A percentile compares a stretch with the other conserved stretches of the same genome.
These are phyloP conservation scores for Lapara coniferarum DNA, from an alignment of 2,888 invertebrate species.

Conservation along the genomic window DNA sequence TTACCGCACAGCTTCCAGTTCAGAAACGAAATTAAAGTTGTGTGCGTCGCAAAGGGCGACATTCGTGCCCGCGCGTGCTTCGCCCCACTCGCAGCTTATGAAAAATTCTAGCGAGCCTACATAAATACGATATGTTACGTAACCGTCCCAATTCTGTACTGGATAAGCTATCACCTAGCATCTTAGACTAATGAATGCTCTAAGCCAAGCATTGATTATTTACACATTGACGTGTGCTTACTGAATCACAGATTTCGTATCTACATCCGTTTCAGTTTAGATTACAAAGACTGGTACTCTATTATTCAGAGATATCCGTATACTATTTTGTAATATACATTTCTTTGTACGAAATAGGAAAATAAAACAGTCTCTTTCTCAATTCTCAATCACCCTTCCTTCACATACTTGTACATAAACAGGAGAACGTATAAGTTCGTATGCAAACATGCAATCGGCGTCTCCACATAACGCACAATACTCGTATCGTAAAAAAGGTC, in stretches of 20 bases:
- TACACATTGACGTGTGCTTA: background rate
- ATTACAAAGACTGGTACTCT: background rate
- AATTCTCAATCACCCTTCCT: background rate
- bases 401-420: background rate
- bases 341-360: background rate
- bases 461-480: slow-evolving; percentile 33
- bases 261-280: background rate
- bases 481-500: slow-evolving; percentile 57
- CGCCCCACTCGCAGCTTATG: slow-evolving; percentile 43
- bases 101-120: slow-evolving; percentile 40
- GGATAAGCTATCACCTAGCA: slow-evolving; percentile 20
- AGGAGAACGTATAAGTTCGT: background rate
- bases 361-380: background rate
- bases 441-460: slow-evolving; percentile 13
- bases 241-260: background rate
- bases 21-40: slow-evolving; percentile 52
- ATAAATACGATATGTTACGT: slow-evolving; percentile 2
- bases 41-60: slow-evolving; percentile 42
- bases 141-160: slow-evolving; percentile 8
- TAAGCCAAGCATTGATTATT: background rate
- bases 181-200: no score
- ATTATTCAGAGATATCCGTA: background rate
- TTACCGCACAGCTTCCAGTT: slow-evolving; percentile 42
- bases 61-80: slow-evolving; percentile 31
- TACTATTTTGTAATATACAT: background rate